Conservation (phyloP, 2,113 vertebrate genomes). For the Riparia riparia region DNA sequence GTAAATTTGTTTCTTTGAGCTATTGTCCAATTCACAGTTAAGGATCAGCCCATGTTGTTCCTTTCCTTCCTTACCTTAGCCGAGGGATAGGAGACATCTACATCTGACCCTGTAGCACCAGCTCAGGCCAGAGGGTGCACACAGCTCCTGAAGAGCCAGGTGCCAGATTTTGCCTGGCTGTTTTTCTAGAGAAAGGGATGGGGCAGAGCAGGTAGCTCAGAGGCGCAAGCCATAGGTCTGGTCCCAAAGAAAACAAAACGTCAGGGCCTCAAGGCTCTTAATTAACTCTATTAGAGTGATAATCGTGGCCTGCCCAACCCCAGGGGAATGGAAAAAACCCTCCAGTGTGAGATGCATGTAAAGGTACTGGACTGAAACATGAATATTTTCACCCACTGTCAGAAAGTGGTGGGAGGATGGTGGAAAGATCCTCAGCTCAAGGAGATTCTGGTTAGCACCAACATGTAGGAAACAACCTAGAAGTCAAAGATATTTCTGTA, state of each 20-base stretch:
- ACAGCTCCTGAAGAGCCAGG: rapidly evolving
- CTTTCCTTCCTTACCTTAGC: background rate
- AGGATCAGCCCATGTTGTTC: background rate
- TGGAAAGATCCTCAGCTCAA: background rate
- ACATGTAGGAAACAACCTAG: background rate
- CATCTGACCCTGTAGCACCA: background rate
- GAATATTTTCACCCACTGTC: conserved; percentile 20
- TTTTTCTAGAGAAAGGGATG: background rate
- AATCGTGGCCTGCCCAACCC: conserved; percentile 22
- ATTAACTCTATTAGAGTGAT: conserved; percentile 57
- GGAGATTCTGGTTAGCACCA: background rate
- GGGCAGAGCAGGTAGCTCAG: conserved; percentile 2
- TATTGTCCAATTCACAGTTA: background rate
- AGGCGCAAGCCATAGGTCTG: conserved; percentile 3
- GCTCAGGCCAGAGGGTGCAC: background rate
- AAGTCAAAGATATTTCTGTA: background rate
- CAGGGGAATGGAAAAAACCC: conserved; percentile 55
- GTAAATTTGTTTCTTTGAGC: background rate
- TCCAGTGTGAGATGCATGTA: background rate
- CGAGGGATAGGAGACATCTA: background rate
- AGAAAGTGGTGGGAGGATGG: background rate
- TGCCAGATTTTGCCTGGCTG: background rate
- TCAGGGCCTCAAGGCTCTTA: conserved; percentile 28
- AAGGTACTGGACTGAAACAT: conserved; percentile 17
- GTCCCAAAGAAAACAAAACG: conserved; percentile 55